Base-by-base conservation (phyloP, 2,888 invertebrate species). In the Drosophila incognita region DNA sequence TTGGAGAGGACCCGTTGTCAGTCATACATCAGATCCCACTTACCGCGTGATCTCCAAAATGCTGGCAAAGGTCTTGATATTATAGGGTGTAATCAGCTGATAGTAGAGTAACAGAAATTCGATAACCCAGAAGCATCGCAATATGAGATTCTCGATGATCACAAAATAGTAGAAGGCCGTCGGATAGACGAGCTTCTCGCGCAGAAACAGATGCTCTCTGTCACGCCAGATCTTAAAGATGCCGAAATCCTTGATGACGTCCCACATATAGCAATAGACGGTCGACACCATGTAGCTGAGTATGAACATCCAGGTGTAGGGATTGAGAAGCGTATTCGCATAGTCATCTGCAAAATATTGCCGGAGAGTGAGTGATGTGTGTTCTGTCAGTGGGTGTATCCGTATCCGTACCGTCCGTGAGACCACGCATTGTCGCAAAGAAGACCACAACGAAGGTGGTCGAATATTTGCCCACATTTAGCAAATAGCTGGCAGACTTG, bases 191-290 rank as follows among this genome's bases (percentile, higher is more conserved):
- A 98, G 97, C 94, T 99, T 98, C 91, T 98, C 98, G 36, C 99
- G 94, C 0, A 99, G 94, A 92, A 98, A 96, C 92, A 95, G 95
- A 94, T 98, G 97, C 93, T 98, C 97, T 0, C 8, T 27, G 21
- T 97, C 97, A 1, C 97, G 96, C 79, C 96, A 97, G 57, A 96
- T 95, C 90, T 98, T 97, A 88, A 99, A 96, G 61, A 99, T 94
- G 0, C 99, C 98, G 98, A 99, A 99, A 94, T 99, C 99, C 96
- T 98, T 97, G 93, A 97, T 96, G 36, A 99, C 96, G 93, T 99
- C 99, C 99, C 99, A 99, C 7, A 97, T 95, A 92, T 98, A 98
- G 0, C 99, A 98, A 93, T 99, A 99, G 64, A 97, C 94, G 0
- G 99, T 98, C 67, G 97, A 98, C 15, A 98, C 93, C 21, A 98